Percentiles rank a stretch among this genome's conserved stretches.
phyloP scores from a whole-genome alignment of 2,888 invertebrate genomes.

The Rhopalosiphum nymphaeae region DNA sequence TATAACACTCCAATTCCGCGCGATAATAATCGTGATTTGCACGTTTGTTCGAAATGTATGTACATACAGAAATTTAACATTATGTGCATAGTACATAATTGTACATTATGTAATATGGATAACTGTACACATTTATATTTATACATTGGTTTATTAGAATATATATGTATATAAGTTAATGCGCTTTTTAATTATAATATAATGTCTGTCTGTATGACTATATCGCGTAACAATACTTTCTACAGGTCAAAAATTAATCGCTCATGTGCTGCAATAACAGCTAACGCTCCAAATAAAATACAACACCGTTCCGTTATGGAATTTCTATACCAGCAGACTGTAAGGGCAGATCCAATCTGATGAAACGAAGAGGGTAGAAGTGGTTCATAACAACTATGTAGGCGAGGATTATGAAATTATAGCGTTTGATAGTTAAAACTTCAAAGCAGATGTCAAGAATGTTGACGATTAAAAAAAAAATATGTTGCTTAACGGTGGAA shows the following conservation, averaged over 20 bases:
- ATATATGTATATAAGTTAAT: background rate
- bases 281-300: background rate
- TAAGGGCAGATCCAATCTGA: background rate
- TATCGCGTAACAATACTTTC: background rate
- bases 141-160: background rate
- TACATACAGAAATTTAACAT: background rate
- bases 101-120: background rate
- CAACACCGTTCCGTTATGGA: background rate
- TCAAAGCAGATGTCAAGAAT: background rate
- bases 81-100: background rate
- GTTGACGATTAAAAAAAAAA: background rate
- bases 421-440: background rate
- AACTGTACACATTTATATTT: background rate
- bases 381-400: background rate
- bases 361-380: background rate
- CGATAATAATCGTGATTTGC: constrained; percentile 40
- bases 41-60: constrained; percentile 21
- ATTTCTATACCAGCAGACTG: background rate
- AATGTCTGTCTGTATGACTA: background rate
- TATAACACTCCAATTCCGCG: constrained; percentile 17
- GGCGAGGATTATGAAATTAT: background rate
- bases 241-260: background rate
- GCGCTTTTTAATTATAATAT: background rate
- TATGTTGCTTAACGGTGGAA: background rate
- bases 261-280: background rate